Conservation (phyloP, 1,140 invertebrate genomes). For the Luehdorfia chinensis region DNA sequence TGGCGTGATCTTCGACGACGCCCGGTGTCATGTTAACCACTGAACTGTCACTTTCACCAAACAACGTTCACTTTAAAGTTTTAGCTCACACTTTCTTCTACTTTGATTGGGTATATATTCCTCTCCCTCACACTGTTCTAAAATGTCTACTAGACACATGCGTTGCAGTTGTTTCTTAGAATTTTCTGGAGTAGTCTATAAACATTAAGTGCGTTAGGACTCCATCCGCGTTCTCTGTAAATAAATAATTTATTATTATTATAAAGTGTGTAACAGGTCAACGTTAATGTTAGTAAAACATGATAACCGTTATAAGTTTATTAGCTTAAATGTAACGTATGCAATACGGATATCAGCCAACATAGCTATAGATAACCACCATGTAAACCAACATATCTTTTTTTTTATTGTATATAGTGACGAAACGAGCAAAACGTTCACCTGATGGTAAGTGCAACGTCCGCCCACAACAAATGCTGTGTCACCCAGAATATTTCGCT, state of each 20-base stretch:
- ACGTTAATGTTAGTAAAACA: neutral
- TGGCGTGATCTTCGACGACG: conserved; percentile 26
- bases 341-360: no score
- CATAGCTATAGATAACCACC: no score
- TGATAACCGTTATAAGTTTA: conserved; percentile 6
- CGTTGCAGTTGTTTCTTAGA: no score
- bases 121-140: conserved; percentile 9
- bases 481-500: no score
- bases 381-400: no score
- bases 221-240: conserved; percentile 14
- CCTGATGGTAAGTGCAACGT: no score
- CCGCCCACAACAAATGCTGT: no score
- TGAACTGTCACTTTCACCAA: conserved; percentile 22
- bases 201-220: no score
- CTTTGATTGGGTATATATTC: neutral
- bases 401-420: no score
- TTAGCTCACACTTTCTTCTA: neutral
- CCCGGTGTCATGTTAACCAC: conserved; percentile 41
- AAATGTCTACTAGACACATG: neutral
- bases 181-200: neutral
- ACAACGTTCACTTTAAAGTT: conserved; percentile 9
- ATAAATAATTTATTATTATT: conserved; percentile 20
- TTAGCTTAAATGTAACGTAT: conserved; percentile 1
- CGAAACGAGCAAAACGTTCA: no score
- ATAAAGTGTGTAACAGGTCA: conserved; percentile 5